Evolutionary conservation across 2,888 invertebrate genomes (phyloP).

Genomic region (Cabera pusaria): DNA sequence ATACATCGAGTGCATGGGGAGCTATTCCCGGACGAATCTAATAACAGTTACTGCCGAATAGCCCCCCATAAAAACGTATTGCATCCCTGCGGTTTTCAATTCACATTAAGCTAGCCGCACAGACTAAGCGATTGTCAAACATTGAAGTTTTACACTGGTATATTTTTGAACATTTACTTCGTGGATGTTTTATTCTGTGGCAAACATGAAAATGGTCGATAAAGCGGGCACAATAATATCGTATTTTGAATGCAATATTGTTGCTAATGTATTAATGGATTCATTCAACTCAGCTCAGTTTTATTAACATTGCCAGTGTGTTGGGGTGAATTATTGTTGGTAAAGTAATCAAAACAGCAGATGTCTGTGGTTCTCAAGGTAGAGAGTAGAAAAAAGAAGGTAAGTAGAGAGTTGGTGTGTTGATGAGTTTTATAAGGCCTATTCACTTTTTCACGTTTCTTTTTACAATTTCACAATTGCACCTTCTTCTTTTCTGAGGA

Average conservation of each 20-base stretch:
- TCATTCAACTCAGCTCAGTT: conserved; percentile 5
- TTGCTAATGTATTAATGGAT: conserved; percentile 36
- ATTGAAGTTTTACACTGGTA: too few relatives aligned
- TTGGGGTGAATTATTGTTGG: too few relatives aligned
- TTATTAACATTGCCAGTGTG: too few relatives aligned
- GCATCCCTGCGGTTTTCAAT: conserved; percentile 55
- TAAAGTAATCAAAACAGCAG: too few relatives aligned
- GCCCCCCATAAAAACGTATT: conserved; percentile 69
- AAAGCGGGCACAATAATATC: conserved; percentile 57
- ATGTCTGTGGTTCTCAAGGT: too few relatives aligned
- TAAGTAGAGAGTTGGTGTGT: too few relatives aligned
- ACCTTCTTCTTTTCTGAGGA: too few relatives aligned
- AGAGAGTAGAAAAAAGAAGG: too few relatives aligned
- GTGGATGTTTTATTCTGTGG: conserved; percentile 17
- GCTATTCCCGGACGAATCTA: conserved; percentile 55
- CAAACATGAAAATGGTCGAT: conserved; percentile 38
- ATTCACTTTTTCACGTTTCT: too few relatives aligned
- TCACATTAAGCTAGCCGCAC: conserved; percentile 26
- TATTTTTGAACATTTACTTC: background rate
- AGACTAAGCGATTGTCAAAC: too few relatives aligned
- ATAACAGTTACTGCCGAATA: conserved; percentile 60
- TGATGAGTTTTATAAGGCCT: too few relatives aligned
- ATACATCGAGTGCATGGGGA: conserved; percentile 40
- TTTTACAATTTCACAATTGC: too few relatives aligned
- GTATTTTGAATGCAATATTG: conserved; percentile 53